Base-by-base conservation (phyloP, 2,888 invertebrate genomes). In the Plagodis dolabraria region DNA sequence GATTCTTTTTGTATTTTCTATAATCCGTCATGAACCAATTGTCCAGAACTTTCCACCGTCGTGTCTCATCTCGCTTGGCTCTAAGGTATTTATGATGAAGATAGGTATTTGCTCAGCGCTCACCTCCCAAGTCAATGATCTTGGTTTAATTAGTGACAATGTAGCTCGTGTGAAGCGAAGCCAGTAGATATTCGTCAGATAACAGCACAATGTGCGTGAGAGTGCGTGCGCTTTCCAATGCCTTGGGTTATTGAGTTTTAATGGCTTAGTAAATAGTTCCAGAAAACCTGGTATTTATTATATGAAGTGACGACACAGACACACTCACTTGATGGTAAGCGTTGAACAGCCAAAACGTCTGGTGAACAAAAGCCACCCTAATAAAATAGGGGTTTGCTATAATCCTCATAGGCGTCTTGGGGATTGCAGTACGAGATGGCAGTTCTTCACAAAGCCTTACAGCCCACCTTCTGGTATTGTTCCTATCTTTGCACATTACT, bases 101-200 rank as follows among this genome's bases (percentile, higher is more conserved):
- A 11, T 22, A 22, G 22, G 10, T 22, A 33, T 6, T 11, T 5
- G 22, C 10, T 48, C 46, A n/a, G n/a, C 22, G 33, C 38, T 44
- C 53, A 45, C 45, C 49, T 33, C 40, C 47, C 11, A 47, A 61
- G 65, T 66, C 68, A 66, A 64, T 66, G 68, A 61, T 64, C 68
- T 68, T 62, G 54, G 64, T 65, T 65, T 66, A 68, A 68, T 68
- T 66, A 68, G 64, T 53, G 66, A 68, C 66, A 66, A 65, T 64
- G 68, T 68, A 68, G 56, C 47, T 33, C 56, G 66, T 68, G 68
- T 68, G 68, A 68, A 68, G 60, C 61, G 54, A 53, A 49, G 57
- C 63, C 48, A 12, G 53, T 34, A 57, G 64, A 66, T 64, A 59
- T 53, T 53, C 45, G 59, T 44, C 48, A 22, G 62, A 62, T 62